A percentile compares a stretch with the other conserved stretches of the same genome.
Conservation (phyloP, 2,888 invertebrate species). For the Tetragonula carbonaria region DNA sequence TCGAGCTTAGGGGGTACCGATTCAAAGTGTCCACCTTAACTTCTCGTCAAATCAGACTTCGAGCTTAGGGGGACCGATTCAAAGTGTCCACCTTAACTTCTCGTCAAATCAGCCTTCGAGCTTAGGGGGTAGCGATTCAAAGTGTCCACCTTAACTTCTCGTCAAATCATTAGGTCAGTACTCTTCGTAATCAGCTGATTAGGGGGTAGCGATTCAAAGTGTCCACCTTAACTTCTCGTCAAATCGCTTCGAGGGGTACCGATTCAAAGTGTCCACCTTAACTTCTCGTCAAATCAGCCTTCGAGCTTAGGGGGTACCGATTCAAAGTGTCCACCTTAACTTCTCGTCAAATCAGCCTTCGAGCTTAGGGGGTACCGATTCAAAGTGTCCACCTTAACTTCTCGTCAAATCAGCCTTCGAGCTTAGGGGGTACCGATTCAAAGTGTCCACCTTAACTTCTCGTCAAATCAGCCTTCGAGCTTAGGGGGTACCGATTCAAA, state of each 20-base stretch:
- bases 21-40: background rate
- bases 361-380: background rate
- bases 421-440: background rate
- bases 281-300: constrained; percentile 1
- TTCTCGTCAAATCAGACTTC: background rate
- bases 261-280: background rate
- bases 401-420: background rate
- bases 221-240: background rate
- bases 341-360: background rate
- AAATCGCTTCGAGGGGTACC: background rate
- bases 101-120: too few species aligned
- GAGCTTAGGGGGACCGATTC: too few species aligned
- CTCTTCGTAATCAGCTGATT: too few species aligned
- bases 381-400: background rate
- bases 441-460: background rate
- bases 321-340: background rate
- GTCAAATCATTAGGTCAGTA: too few species aligned
- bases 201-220: background rate
- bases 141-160: background rate
- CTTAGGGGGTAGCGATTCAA: too few species aligned
- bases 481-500: background rate
- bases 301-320: background rate
- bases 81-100: background rate
- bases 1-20: background rate
- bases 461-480: background rate